A percentile compares a stretch with the other conserved stretches of the same genome.
These are phyloP conservation scores for Rachycentron canadum DNA, from an alignment of 2,797 vertebrate species.

Conservation along the genomic window DNA sequence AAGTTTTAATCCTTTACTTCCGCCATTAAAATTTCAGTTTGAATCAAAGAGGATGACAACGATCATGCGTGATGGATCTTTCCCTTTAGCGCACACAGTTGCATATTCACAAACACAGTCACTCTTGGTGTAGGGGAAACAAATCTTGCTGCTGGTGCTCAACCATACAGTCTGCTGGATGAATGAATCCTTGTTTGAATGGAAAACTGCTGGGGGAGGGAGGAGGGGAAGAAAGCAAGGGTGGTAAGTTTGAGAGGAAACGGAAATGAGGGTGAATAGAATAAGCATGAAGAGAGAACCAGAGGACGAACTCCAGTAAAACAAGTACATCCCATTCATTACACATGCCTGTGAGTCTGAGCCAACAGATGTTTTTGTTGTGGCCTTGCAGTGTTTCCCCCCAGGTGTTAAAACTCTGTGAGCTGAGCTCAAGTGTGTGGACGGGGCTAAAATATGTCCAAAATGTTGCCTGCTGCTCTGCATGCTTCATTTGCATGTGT, in stretches of 20 bases:
- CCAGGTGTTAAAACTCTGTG: conserved; percentile 44
- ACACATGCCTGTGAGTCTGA: conserved; percentile 34
- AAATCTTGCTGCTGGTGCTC: conserved; percentile 55
- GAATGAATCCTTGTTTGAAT: conserved; percentile 73
- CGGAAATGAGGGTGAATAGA: conserved; percentile 63
- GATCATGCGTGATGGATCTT: background rate
- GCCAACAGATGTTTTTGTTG: conserved; percentile 58
- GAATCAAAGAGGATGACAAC: background rate
- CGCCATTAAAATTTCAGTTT: background rate
- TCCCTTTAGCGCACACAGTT: background rate
- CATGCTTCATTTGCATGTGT: conserved; percentile 62
- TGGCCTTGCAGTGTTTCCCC: conserved; percentile 24
- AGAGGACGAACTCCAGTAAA: conserved; percentile 53
- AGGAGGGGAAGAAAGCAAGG: conserved; percentile 30
- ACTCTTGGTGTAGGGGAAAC: conserved; percentile 57
- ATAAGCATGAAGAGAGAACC: conserved; percentile 51
- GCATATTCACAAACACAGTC: conserved; percentile 14
- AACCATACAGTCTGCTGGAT: conserved; percentile 48
- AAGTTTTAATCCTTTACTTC: background rate
- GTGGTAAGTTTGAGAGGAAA: conserved; percentile 58
- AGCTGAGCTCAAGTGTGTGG: conserved; percentile 30
- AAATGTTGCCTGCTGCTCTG: conserved; percentile 62
- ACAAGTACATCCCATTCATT: conserved; percentile 58
- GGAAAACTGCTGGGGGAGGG: conserved; percentile 57
- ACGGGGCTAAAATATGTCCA: conserved; percentile 58